phyloP scores from a whole-genome alignment of 2,113 vertebrate species.

The Fregetta grallaria region DNA sequence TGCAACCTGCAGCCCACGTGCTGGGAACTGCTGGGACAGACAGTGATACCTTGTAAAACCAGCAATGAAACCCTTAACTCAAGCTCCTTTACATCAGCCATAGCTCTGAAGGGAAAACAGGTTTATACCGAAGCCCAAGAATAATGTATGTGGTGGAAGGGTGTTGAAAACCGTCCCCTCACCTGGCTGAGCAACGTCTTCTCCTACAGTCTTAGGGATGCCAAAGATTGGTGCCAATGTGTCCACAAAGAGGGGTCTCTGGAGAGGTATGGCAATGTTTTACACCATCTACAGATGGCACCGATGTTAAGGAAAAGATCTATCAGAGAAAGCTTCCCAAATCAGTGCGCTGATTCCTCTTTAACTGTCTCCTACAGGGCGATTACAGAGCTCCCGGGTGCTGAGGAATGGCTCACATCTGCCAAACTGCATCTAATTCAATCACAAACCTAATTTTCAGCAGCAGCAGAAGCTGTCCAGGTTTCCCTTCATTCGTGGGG shows the following conservation, averaged over 20 bases:
- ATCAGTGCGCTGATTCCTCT: neutral
- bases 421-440: neutral
- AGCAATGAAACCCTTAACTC: neutral
- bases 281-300: neutral
- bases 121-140: neutral
- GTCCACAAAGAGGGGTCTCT: neutral
- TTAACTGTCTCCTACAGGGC: neutral
- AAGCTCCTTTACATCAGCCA: neutral
- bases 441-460: neutral
- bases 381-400: neutral
- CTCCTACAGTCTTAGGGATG: neutral
- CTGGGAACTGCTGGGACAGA: neutral
- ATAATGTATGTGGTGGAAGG: neutral
- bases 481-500: neutral
- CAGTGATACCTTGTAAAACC: neutral
- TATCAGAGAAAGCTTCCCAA: neutral
- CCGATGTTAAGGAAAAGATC: neutral
- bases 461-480: neutral
- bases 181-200: neutral
- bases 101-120: neutral
- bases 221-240: neutral
- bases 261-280: neutral
- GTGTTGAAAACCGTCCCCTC: neutral
- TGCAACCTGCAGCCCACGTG: neutral
- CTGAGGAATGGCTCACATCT: neutral